Conservation (phyloP, 2,797 vertebrate genomes). For the Pitangus sulphuratus region DNA sequence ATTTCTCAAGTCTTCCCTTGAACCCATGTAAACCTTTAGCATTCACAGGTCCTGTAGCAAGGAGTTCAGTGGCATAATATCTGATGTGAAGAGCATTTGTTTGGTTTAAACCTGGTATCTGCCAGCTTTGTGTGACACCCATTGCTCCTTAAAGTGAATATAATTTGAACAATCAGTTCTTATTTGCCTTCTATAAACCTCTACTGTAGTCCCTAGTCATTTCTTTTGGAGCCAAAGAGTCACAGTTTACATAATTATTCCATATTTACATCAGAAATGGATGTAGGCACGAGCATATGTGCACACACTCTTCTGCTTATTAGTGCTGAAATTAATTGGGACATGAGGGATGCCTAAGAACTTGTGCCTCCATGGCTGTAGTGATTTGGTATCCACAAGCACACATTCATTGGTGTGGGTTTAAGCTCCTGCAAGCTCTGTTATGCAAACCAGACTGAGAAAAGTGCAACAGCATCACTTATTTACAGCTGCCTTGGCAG, state of each 20-base stretch:
- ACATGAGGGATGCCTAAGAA: background rate
- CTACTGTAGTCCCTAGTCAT: background rate
- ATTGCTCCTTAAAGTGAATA: background rate
- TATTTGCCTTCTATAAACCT: background rate
- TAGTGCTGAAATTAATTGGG: background rate
- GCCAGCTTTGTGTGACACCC: background rate
- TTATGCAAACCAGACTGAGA: background rate
- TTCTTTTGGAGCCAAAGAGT: background rate
- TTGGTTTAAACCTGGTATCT: background rate
- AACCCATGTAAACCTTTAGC: background rate
- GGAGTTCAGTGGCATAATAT: background rate
- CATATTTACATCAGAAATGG: background rate
- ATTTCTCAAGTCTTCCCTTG: background rate
- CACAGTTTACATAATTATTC: background rate
- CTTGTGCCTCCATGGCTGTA: background rate
- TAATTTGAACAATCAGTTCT: background rate
- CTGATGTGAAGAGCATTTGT: background rate
- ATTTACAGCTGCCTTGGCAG: constrained; percentile 31
- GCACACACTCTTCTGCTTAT: background rate
- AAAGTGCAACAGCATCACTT: background rate
- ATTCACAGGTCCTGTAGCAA: background rate
- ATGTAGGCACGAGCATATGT: background rate
- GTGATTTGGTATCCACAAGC: background rate
- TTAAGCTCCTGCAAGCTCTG: background rate
- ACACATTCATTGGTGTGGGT: background rate